phyloP scores from a whole-genome alignment of 1,140 invertebrate genomes.

The Drosophila funebris region DNA sequence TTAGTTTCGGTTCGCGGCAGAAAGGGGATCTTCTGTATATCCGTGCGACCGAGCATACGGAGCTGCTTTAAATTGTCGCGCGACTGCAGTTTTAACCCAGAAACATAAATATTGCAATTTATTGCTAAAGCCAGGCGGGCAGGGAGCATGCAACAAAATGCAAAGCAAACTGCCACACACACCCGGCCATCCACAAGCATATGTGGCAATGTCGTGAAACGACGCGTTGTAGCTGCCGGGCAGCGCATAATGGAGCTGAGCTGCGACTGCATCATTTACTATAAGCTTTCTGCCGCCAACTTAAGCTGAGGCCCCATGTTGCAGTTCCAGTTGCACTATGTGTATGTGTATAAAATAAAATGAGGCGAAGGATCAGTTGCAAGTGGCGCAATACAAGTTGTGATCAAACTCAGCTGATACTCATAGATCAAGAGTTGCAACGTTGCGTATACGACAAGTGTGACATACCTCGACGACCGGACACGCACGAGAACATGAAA shows the following conservation, averaged over 20 bases:
- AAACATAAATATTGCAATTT: slow-evolving; percentile 74
- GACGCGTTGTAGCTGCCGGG: background rate
- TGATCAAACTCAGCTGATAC: background rate
- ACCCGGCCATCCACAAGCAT: too few relatives aligned
- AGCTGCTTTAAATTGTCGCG: slow-evolving; percentile 59
- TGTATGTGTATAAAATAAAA: too few relatives aligned
- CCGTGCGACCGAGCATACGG: background rate
- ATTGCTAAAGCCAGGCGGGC: slow-evolving; percentile 20
- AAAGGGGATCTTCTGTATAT: background rate
- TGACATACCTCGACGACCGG: background rate
- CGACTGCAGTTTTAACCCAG: slow-evolving; percentile 68
- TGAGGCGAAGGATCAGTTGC: too few relatives aligned
- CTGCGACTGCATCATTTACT: too few relatives aligned
- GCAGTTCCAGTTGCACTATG: too few relatives aligned
- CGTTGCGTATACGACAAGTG: slow-evolving; percentile 50
- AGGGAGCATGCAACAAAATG: background rate
- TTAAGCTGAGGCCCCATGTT: too few relatives aligned
- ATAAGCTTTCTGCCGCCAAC: too few relatives aligned
- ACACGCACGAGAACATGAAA: slow-evolving; percentile 39
- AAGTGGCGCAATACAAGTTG: too few relatives aligned
- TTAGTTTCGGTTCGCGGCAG: background rate
- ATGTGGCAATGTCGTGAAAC: too few relatives aligned
- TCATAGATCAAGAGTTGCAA: background rate
- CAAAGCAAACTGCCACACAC: background rate
- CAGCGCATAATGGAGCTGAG: too few relatives aligned